Evolutionary conservation across 2,113 vertebrate species (phyloP).

Genomic region (Sardina pilchardus): DNA sequence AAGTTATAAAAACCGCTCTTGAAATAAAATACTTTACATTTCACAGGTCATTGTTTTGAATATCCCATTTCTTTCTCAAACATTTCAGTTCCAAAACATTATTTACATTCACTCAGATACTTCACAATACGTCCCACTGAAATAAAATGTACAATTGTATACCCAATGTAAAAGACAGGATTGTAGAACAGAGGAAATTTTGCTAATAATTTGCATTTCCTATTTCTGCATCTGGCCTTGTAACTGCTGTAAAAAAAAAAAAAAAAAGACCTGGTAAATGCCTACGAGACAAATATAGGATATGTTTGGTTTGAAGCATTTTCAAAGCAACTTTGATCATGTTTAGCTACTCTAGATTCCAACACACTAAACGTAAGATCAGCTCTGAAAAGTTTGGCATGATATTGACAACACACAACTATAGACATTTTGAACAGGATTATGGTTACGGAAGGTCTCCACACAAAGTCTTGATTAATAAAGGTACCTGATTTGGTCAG

Average conservation of each 20-base stretch:
- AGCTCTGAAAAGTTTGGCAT: conserved; percentile 12
- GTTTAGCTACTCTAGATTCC: neutral
- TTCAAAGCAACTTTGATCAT: neutral
- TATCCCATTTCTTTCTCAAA: conserved; percentile 37
- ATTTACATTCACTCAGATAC: conserved; percentile 64
- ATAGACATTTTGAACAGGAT: neutral
- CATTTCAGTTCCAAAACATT: conserved; percentile 50
- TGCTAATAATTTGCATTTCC: neutral
- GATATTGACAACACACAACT: neutral
- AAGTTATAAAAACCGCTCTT: conserved; percentile 60
- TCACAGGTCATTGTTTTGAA: conserved; percentile 55
- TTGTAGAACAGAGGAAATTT: neutral
- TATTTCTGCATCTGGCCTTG: conserved; percentile 25
- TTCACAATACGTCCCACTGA: conserved; percentile 38
- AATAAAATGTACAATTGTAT: conserved; percentile 45
- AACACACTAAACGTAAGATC: neutral
- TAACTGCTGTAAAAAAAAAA: conserved; percentile 16
- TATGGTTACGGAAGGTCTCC: neutral
- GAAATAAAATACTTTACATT: conserved; percentile 75
- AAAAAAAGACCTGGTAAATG: neutral
- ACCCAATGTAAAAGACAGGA: neutral
- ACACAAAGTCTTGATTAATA: neutral
- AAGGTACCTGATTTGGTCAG: neutral
- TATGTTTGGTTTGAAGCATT: neutral
- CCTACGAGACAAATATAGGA: neutral